These are phyloP conservation scores for Leuctra nigra DNA, from an alignment of 2,888 invertebrate genomes.

Conservation along the genomic window DNA sequence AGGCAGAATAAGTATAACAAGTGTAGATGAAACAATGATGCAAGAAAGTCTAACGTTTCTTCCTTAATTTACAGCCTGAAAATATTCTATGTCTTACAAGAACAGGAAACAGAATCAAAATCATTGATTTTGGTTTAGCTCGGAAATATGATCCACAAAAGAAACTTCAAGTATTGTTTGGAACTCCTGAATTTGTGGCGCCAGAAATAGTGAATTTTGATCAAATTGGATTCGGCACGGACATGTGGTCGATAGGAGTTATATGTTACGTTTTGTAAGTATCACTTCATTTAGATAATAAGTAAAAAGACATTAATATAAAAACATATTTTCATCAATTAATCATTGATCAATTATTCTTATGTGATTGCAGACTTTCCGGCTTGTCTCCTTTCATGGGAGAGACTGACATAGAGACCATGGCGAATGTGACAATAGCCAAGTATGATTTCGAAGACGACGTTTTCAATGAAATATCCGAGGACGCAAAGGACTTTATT, in stretches of 20 bases:
- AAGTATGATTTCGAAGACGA: conserved; percentile 98
- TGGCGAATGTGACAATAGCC: conserved; percentile 96
- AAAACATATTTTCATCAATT: neutral
- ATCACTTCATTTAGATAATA: too few relatives aligned
- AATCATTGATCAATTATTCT: neutral
- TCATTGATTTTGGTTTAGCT: conserved; percentile 97
- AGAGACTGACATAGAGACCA: conserved; percentile 93
- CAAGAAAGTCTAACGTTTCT: neutral
- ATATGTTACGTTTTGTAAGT: conserved; percentile 97
- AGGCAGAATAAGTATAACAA: too few relatives aligned
- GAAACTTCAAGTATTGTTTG: conserved; percentile 89
- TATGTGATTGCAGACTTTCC: conserved; percentile 58
- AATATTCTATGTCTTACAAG: conserved; percentile 95
- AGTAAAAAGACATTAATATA: neutral
- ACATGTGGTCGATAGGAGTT: conserved; percentile 99
- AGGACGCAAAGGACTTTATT: conserved; percentile 95
- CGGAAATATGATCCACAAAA: conserved; percentile 86
- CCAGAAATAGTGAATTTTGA: conserved; percentile 99
- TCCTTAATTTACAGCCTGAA: conserved; percentile 70
- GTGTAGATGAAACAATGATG: neutral
- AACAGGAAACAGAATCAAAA: conserved; percentile 96
- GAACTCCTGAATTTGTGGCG: conserved; percentile 98
- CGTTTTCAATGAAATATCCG: conserved; percentile 90
- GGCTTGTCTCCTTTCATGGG: conserved; percentile 99
- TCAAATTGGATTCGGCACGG: conserved; percentile 89